Evolutionary conservation across 2,797 vertebrate genomes (phyloP), one percentile per base, ranked within the genome.

Genomic region (Helostoma temminkii): DNA sequence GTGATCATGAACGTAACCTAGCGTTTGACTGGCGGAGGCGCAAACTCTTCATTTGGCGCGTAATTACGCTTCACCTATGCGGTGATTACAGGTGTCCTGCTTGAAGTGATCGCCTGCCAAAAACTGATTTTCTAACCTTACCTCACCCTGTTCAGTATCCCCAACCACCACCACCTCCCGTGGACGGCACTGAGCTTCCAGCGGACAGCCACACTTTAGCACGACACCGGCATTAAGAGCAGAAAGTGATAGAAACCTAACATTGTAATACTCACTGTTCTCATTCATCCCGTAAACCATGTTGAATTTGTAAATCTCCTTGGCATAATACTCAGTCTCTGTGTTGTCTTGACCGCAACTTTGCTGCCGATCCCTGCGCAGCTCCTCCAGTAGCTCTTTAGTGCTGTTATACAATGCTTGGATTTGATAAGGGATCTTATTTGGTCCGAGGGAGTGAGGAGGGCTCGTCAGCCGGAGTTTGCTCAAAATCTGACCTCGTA

Each of bases 401-500:
- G 96, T 97, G 92, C 96, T 97, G 92, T 97, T 97, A 62, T 96
- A 97, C 69, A 97, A 90, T 2, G 96, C 95, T 63, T 97, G 93
- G 85, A 96, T 93, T 65, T 96, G 95, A 75, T 93, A 94, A 19
- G 96, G 95, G 74, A 96, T 92, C 72, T 96, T 94, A 79, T 57
- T 93, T 26, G 95, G 94, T 73, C 93, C 94, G 46, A 92, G 87
- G 3, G 94, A 94, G 69, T 96, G 91, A 0, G 96, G 96, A 15
- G 96, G 95, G 62, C 93, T 96, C 53, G 95, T 96, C 67, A 97
- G 91, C 28, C 96, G 91, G 74, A 97, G 92, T 77, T 97, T 97
- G 91, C 96, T 97, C 79, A 97, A 70, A 71, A 97, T 97, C 81
- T 97, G 96, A 49, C 96, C 96, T 49, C 96, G 93, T 83, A 97